These are phyloP conservation scores for Piscicola geometra DNA, from an alignment of 2,888 invertebrate species.

Conservation along the genomic window DNA sequence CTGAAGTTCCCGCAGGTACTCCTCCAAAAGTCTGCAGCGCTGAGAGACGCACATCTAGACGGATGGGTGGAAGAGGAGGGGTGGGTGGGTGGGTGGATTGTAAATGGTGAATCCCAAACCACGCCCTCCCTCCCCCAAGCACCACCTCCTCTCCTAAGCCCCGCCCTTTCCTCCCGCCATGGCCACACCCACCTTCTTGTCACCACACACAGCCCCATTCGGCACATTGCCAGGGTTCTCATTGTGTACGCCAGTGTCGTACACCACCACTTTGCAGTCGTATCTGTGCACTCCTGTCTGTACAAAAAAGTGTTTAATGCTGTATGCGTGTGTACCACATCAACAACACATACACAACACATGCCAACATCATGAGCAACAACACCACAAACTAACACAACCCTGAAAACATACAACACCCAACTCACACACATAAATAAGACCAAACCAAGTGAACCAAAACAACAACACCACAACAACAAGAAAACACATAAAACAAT, in stretches of 20 bases:
- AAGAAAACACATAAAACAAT: no score
- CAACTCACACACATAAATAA: constrained; percentile 31
- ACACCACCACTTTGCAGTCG: constrained; percentile 77
- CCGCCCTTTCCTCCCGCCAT: neutral
- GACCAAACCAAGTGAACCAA: constrained; percentile 6
- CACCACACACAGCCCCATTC: constrained; percentile 84
- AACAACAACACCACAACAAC: no score
- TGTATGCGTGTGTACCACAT: no score
- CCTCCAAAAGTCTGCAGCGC: constrained; percentile 72
- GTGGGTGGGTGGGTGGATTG: no score
- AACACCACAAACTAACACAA: constrained; percentile 30
- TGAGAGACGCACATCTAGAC: constrained; percentile 93
- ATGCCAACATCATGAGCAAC: neutral
- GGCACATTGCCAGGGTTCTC: constrained; percentile 92
- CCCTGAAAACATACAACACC: constrained; percentile 22
- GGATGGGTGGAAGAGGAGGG: no score
- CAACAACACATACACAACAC: neutral
- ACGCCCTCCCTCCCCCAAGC: neutral
- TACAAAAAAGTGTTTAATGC: no score
- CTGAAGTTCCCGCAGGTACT: constrained; percentile 56
- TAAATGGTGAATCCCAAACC: constrained; percentile 28
- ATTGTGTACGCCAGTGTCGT: constrained; percentile 82
- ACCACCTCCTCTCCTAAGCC: neutral
- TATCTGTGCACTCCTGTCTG: constrained; percentile 41
- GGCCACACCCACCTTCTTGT: constrained; percentile 64